Evolutionary conservation across 2,888 invertebrate species (phyloP).

Genomic region (Ormyrus nitidulus): DNA sequence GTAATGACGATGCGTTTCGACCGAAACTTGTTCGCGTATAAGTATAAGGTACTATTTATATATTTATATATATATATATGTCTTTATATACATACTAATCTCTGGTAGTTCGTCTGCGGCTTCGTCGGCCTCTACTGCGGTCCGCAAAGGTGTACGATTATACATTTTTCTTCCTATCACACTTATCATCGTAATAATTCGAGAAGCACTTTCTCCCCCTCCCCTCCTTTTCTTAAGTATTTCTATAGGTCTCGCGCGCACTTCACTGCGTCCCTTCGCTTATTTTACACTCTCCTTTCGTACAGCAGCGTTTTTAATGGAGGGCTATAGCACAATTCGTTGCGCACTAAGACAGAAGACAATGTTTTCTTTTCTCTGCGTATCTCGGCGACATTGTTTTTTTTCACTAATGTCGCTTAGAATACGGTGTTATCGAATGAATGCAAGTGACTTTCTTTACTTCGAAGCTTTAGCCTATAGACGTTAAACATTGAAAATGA

Average conservation of each 20-base stretch:
- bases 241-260: background rate
- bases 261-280: background rate
- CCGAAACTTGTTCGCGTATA: conserved; percentile 27
- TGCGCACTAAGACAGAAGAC: too few species aligned
- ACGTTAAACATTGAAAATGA: too few species aligned
- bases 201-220: conserved; percentile 14
- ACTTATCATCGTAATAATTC: conserved; percentile 1
- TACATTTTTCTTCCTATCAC: background rate
- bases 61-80: background rate
- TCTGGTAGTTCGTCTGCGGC: background rate
- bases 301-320: too few species aligned
- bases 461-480: too few species aligned
- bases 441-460: too few species aligned
- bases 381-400: background rate
- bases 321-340: too few species aligned
- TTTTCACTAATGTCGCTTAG: background rate
- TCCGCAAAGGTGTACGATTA: too few species aligned
- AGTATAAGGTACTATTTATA: conserved; percentile 3
- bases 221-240: conserved; percentile 14
- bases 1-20: conserved; percentile 10
- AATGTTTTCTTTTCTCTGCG: too few species aligned
- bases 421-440: too few species aligned
- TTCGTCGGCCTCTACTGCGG: background rate
- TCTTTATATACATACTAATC: conserved; percentile 19
- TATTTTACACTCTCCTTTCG: too few species aligned